A percentile compares a stretch with the other conserved stretches of the same genome.
Conservation (phyloP, 2,797 vertebrate species). For the Tapirus indicus region DNA sequence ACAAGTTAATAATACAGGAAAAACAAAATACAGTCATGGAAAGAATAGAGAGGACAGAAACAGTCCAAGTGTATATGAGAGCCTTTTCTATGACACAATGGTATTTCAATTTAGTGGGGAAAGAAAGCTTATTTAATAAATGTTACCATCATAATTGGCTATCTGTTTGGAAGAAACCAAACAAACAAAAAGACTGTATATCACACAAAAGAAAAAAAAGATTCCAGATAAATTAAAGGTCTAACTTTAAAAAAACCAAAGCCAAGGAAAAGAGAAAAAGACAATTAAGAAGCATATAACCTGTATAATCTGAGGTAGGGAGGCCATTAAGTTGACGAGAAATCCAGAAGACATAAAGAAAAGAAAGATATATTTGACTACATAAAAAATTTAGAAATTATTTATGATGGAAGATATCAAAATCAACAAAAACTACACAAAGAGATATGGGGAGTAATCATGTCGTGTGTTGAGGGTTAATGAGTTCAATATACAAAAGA, state of each 20-base stretch:
- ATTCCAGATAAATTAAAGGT: not conserved
- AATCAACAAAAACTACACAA: not conserved
- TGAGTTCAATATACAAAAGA: not conserved
- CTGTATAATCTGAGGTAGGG: not conserved
- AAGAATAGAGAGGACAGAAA: not conserved
- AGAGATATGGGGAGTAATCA: not conserved
- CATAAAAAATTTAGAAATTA: not conserved
- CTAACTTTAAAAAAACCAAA: not conserved
- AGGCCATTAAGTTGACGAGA: not conserved
- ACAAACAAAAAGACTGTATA: not conserved
- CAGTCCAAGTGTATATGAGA: not conserved
- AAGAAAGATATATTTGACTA: not conserved
- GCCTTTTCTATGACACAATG: not conserved
- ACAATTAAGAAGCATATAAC: not conserved
- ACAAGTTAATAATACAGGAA: not conserved
- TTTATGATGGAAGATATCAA: not conserved
- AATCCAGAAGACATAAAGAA: not conserved
- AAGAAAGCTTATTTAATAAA: conserved; percentile 40
- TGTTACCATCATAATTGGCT: not conserved
- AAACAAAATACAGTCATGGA: not conserved
- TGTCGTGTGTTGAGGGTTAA: not conserved
- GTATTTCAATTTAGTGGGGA: not conserved
- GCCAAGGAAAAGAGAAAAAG: not conserved
- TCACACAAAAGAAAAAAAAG: not conserved
- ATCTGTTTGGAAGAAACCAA: not conserved